Evolutionary conservation across 2,888 invertebrate species (phyloP), one percentile per base, ranked within the genome.

Genomic region (Nasonia oneida): DNA sequence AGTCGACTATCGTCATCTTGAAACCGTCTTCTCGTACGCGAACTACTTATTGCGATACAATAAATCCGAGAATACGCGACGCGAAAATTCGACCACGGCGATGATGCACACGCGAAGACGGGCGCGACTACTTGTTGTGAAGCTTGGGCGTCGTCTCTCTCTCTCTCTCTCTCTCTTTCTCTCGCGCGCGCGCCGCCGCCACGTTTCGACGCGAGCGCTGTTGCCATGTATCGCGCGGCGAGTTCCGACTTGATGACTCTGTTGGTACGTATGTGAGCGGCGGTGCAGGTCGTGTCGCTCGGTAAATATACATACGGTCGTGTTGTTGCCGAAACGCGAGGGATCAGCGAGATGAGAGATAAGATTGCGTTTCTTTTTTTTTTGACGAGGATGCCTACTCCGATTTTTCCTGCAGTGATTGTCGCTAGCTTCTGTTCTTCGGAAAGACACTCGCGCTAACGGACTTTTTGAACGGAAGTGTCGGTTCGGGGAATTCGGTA

Each of bases 1-100:
- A 96, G 90, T 96, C 94, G 82, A 98, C 90, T 18, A 96, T 92
- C 33, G 95, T 95, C 97, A 97, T 97, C 91, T 93, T 95, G 47
- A 80, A 64, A 14, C 4, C 37, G 18, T 39, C n/a, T 10, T 10
- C 1, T 23, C 8, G 67, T 14, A 39, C 5, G 0, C 10, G 8
- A 47, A 0, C 8, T 47, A 47, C 12, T 47, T 47, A 47, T 12
- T 12, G 12, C 47, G 2, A 47, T 47, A 12, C 2, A 47, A 47
- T 10, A 42, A 42, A 42, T 18, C 4, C 8, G 67, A 77, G 47
- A 39, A 74, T 42, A 29, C 3, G 0, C 15, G 47, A 53, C 15
- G 67, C 50, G 42, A 3, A 18, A 29, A 47, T 12, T 8, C 4
- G 67, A 18, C 53, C 10, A 42, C 2, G 15, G 10, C 2, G 42